Percentiles rank a stretch among this genome's conserved stretches.
Conservation (phyloP, 2,888 invertebrate genomes). For the Eurytoma californica region DNA sequence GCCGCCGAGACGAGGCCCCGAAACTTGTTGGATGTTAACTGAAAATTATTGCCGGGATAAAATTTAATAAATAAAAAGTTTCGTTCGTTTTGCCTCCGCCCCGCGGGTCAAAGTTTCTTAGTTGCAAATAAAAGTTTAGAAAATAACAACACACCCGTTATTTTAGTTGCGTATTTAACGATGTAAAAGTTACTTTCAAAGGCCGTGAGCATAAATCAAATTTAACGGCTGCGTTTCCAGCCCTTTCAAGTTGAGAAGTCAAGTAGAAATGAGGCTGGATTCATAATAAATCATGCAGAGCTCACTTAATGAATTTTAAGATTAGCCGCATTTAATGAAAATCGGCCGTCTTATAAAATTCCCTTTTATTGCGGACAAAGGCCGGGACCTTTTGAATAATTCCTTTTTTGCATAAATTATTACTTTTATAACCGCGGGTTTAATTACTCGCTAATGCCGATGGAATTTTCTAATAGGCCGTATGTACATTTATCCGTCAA, state of each 20-base stretch:
- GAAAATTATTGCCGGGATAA: slow-evolving; percentile 15
- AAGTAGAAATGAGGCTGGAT: slow-evolving; percentile 50
- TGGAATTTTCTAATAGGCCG: no score
- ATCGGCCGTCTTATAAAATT: slow-evolving; percentile 16
- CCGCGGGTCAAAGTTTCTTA: not conserved
- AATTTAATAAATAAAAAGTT: slow-evolving; percentile 37
- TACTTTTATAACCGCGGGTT: no score
- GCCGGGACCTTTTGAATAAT: no score
- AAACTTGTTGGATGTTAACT: not conserved
- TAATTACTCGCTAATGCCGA: no score
- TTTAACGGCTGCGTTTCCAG: slow-evolving; percentile 47
- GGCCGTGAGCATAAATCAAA: slow-evolving; percentile 51
- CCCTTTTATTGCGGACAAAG: not conserved
- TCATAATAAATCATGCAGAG: slow-evolving; percentile 51
- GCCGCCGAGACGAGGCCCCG: not conserved
- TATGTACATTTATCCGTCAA: no score
- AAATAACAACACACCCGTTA: slow-evolving; percentile 28
- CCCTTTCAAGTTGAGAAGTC: slow-evolving; percentile 48
- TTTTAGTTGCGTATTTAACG: slow-evolving; percentile 47
- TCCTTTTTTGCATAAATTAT: no score
- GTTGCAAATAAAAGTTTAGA: slow-evolving; percentile 39
- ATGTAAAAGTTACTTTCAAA: slow-evolving; percentile 49
- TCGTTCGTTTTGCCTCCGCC: not conserved
- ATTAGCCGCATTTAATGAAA: slow-evolving; percentile 43
- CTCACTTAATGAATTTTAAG: slow-evolving; percentile 52